phyloP scores from a whole-genome alignment of 1,140 invertebrate genomes.

The Lerema accius region DNA sequence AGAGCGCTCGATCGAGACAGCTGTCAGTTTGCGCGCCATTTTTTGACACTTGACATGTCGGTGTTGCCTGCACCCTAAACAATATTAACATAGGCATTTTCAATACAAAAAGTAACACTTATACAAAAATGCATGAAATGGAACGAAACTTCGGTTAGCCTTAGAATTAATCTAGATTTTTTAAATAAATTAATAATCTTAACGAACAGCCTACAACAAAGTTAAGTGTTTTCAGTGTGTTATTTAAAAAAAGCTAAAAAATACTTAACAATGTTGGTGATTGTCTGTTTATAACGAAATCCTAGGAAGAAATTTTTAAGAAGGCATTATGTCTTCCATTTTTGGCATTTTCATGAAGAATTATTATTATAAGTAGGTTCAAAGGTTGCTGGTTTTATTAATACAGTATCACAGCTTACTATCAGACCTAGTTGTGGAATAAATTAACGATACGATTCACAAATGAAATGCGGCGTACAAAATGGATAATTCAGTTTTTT shows the following conservation, averaged over 20 bases:
- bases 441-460: not conserved
- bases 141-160: constrained; percentile 68
- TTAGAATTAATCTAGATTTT: constrained; percentile 58
- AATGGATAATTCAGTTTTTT: no score
- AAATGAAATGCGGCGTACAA: not conserved
- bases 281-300: constrained; percentile 59
- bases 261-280: constrained; percentile 32
- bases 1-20: constrained; percentile 30
- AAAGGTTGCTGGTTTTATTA: constrained; percentile 6
- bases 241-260: constrained; percentile 23
- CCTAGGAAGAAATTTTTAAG: constrained; percentile 58
- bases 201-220: constrained; percentile 36
- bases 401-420: constrained; percentile 20
- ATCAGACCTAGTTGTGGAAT: constrained; percentile 16
- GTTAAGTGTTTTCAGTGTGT: constrained; percentile 36
- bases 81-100: constrained; percentile 70
- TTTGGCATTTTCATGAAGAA: constrained; percentile 50
- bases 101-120: constrained; percentile 74
- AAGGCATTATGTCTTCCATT: constrained; percentile 40
- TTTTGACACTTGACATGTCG: constrained; percentile 47
- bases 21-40: constrained; percentile 29
- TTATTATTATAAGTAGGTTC: constrained; percentile 14
- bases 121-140: constrained; percentile 79
- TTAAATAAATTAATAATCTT: constrained; percentile 74
- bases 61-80: constrained; percentile 62